Base-by-base conservation (phyloP, 1,140 invertebrate species). In the Drosophila pectinifera region DNA sequence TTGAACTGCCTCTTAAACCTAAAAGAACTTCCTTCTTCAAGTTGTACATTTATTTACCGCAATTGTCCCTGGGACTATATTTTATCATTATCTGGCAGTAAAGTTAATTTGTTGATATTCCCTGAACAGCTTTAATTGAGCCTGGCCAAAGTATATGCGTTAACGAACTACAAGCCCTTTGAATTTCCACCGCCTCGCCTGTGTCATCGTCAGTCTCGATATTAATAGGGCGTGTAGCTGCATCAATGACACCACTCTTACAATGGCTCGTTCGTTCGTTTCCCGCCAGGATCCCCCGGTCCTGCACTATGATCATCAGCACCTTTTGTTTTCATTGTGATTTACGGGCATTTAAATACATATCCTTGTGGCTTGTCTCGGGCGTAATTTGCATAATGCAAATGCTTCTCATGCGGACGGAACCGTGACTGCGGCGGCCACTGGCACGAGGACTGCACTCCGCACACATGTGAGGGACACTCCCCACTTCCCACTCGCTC, bases 331-430 rank as follows among this genome's bases (percentile, higher is more conserved):
- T 88, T 75, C 75, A 69, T 82, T 83, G 56, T 83, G 80, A 88
- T 88, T 88, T 88, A 88, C 79, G 83, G 76, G 65, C 84, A 68
- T 88, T 88, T 83, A 89, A 86, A 89, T 80, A 68, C 72, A 89
- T 80, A 88, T 89, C 79, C 83, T 80, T 83, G 83, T 24, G 62
- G 59, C 70, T 83, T 69, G 72, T 89, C 80, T 73, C 63, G 48
- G 43, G 51, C 72, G 76, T 80, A 73, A 86, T 86, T 86, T 86
- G 84, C 83, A 86, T 86, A 86, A 86, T 86, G 82, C 68, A 83
- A 86, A 88, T 88, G 64, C 59, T 75, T 67, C 55, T 75, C 59
- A 48, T 75, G 74, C 64, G 63, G 42, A 73, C 63, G 45, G 53
- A 63, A 26, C 61, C 55, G 63, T 73, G 74, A 73, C 79, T 56